Percentiles rank a stretch among this genome's conserved stretches.
Conservation (phyloP, 2,113 vertebrate species). For the Heptranchias perlo region DNA sequence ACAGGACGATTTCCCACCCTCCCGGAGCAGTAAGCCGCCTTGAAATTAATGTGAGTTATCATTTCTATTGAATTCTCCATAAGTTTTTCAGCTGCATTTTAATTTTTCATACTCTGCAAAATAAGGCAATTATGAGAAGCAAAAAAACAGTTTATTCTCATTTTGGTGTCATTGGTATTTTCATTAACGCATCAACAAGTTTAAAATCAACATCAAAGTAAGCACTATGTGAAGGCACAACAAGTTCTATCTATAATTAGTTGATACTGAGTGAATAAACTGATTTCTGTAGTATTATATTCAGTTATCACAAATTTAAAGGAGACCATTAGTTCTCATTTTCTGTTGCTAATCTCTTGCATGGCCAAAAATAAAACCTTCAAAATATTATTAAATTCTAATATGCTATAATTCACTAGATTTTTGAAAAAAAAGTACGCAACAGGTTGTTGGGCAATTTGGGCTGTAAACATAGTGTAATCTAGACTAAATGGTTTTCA, state of each 20-base stretch:
- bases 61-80: conserved; percentile 58
- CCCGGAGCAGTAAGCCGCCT: too few species aligned
- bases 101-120: conserved; percentile 53
- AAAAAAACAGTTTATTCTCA: not conserved
- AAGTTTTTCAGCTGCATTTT: conserved; percentile 45
- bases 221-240: not conserved
- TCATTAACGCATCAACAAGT: not conserved
- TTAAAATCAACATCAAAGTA: not conserved
- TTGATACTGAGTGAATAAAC: not conserved
- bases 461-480: not conserved
- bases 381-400: not conserved
- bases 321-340: not conserved
- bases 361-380: not conserved
- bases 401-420: not conserved
- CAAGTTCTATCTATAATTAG: not conserved
- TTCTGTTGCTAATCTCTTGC: not conserved
- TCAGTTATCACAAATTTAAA: not conserved
- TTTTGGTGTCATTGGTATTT: not conserved
- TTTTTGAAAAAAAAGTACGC: not conserved
- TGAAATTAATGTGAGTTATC: conserved; percentile 60
- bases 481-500: not conserved
- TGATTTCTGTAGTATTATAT: not conserved
- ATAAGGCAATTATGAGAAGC: accelerated
- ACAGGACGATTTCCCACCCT: too few species aligned
- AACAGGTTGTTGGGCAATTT: not conserved